Conservation (phyloP, 2,888 invertebrate genomes). For the Amblyjoppa proteus region DNA sequence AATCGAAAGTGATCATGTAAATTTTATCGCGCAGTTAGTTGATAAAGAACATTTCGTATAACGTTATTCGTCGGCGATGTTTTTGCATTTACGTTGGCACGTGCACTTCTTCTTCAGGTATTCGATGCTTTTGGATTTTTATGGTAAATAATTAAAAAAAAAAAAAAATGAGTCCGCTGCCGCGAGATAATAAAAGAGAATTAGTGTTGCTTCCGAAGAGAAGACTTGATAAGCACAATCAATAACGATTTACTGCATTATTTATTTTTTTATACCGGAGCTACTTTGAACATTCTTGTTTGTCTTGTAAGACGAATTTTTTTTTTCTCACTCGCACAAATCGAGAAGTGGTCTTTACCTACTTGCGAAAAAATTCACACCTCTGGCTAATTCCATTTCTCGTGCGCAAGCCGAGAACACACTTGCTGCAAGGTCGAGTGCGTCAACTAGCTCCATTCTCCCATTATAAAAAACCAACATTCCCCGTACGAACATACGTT, state of each 20-base stretch:
- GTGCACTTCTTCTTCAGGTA: neutral
- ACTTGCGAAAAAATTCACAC: neutral
- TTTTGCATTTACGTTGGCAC: neutral
- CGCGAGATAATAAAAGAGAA: no score
- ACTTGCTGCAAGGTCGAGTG: neutral
- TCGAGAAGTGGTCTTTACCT: neutral
- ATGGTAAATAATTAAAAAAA: no score
- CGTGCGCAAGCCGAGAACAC: neutral
- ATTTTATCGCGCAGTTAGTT: constrained; percentile 5
- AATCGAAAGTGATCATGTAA: constrained; percentile 56
- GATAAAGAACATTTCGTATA: constrained; percentile 1
- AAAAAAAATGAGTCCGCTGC: no score
- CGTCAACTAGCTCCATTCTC: constrained; percentile 2
- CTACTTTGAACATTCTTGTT: neutral
- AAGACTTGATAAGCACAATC: no score
- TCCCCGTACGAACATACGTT: neutral
- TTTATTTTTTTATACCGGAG: neutral
- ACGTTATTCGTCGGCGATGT: constrained; percentile 5
- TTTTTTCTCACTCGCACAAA: neutral
- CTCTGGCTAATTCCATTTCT: constrained; percentile 1
- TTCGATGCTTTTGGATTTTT: no score
- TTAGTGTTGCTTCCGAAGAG: no score
- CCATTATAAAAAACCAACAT: neutral
- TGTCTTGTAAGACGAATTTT: neutral
- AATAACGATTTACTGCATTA: no score